Conservation (phyloP, 2,797 vertebrate species). For the Taeniopygia guttata region DNA sequence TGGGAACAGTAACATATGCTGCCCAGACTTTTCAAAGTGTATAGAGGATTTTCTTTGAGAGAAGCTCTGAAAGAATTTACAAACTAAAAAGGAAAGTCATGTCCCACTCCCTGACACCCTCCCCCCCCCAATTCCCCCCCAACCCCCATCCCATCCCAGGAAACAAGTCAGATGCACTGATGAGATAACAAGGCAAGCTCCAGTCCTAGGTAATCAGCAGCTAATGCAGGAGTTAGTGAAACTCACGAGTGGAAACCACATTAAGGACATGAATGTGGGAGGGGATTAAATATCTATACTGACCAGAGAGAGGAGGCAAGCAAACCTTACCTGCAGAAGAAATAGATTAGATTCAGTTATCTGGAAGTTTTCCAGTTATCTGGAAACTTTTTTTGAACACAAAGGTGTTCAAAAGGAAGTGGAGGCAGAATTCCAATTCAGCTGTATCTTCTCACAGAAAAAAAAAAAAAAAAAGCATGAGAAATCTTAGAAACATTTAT, state of each 20-base stretch:
- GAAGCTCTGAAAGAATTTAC: not conserved
- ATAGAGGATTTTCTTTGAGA: not conserved
- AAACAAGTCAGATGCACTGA: not conserved
- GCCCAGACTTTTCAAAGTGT: not conserved
- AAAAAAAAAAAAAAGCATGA: not conserved
- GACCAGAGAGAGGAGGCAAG: not conserved
- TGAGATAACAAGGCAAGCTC: not conserved
- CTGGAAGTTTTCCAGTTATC: not conserved
- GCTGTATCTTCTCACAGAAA: not conserved
- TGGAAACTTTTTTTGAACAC: not conserved
- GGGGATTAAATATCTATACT: not conserved
- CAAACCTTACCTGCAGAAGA: not conserved
- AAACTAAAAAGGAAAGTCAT: not conserved
- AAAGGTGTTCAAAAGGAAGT: not conserved
- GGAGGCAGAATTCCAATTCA: not conserved
- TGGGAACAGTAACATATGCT: not conserved
- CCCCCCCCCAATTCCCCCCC: too few relatives aligned
- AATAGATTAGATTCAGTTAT: not conserved
- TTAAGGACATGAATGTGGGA: not conserved
- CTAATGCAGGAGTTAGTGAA: not conserved
- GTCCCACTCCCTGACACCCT: not conserved
- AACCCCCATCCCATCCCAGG: rapidly evolving
- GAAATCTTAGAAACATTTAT: not conserved
- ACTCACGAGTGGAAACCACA: not conserved
- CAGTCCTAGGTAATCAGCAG: not conserved